Base-by-base conservation (phyloP, 2,797 vertebrate species). In the Poeciliopsis turneri region DNA sequence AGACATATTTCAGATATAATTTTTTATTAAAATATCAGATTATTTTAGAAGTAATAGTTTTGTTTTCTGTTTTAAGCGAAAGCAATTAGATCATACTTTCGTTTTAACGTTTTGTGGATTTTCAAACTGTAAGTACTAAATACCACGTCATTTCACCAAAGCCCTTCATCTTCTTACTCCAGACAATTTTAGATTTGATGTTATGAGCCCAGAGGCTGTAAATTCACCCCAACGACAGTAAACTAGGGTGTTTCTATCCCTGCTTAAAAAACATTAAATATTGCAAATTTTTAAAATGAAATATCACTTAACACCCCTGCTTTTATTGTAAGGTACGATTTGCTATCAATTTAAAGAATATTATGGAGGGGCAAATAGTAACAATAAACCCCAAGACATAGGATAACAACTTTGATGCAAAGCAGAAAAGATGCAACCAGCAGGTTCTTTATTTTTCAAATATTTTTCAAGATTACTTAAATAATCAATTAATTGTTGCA, bases 271-370 rank as follows among this genome's bases (percentile, higher is more conserved):
- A 69, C 76, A 30, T 69, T 25, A 23, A 15, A 75, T 74, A 28
- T 77, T 57, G 45, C 66, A 84, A 64, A 74, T 59, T 25, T 20
- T 45, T 79, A 51, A 66, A 79, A 68, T 78, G 33, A 82, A 78
- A 75, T 43, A 30, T 53, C 71, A 78, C 20, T 78, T 49, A 70
- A 73, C 75, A 66, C 47, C 18, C 39, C 75, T 64, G 66, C 39
- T 78, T 77, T 81, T 77, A 72, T 36, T 49, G 66, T 66, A 23
- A 75, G 82, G 74, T 55, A 43, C 12, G 30, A 75, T 28, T 9
- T 33, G 41, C 28, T 25, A 43, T 47, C 2, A 28, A 47, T n/a
- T 57, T 69, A 36, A 64, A 64, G 30, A 36, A 36, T 5, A 64
- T 36, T 18, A 64, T 20, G 5, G 28, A 49, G 39, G 28, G 18